These are phyloP conservation scores for Neosilurus mollespiculum DNA, from an alignment of 2,797 vertebrate species.

Conservation along the genomic window DNA sequence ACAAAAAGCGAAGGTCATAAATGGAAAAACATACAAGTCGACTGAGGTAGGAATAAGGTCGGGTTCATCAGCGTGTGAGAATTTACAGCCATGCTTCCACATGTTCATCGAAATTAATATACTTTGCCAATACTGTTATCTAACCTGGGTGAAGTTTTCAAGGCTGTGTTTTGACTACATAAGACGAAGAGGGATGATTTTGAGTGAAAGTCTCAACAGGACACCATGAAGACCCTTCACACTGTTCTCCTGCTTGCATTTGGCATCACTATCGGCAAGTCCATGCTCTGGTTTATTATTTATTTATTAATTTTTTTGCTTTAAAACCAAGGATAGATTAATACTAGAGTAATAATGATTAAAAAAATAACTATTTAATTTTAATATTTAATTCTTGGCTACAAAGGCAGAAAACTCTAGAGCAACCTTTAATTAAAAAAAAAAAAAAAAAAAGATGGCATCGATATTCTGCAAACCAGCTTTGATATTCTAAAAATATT, in stretches of 20 bases:
- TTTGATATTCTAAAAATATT: background rate
- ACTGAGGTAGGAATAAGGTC: slow-evolving; percentile 4
- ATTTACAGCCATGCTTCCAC: slow-evolving; percentile 51
- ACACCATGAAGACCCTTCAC: slow-evolving; percentile 62
- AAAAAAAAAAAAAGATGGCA: background rate
- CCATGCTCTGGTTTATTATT: background rate
- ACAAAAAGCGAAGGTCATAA: too few species aligned
- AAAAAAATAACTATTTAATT: too few species aligned
- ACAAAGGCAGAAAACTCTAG: background rate
- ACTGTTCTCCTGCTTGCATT: slow-evolving; percentile 58
- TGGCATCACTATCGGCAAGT: slow-evolving; percentile 66
- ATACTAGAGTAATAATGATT: too few species aligned
- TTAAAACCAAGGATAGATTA: background rate
- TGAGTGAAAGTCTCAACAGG: background rate
- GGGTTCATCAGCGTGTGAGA: slow-evolving; percentile 52
- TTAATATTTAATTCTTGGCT: background rate
- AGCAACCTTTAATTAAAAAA: background rate
- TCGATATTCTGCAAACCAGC: background rate
- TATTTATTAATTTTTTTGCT: background rate
- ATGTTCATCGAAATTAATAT: slow-evolving; percentile 28
- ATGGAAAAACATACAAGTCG: too few species aligned
- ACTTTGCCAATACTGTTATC: slow-evolving; percentile 13
- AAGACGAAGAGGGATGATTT: slow-evolving; percentile 19
- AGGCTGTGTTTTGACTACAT: slow-evolving; percentile 55
- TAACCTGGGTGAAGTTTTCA: slow-evolving; percentile 16